Evolutionary conservation across 2,797 vertebrate species (phyloP).

Genomic region (Sparus aurata): DNA sequence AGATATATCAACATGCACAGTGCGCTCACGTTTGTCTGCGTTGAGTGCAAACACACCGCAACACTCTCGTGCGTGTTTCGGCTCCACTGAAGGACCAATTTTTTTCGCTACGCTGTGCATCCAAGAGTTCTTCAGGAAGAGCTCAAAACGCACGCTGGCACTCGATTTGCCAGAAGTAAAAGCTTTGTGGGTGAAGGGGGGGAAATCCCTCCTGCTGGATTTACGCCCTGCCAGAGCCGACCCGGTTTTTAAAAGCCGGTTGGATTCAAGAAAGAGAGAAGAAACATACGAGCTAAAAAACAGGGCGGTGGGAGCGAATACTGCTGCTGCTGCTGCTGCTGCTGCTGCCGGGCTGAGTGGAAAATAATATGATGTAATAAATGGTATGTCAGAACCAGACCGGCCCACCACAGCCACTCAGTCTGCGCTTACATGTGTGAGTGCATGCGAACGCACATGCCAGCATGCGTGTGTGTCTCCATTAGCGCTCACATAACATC

Average conservation of each 20-base stretch:
- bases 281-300: slow-evolving; percentile 55
- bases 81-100: slow-evolving; percentile 40
- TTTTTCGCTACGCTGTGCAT: slow-evolving; percentile 52
- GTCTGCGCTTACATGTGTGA: slow-evolving; percentile 30
- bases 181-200: slow-evolving; percentile 63
- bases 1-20: neutral
- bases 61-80: too few relatives aligned
- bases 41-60: neutral
- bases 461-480: slow-evolving; percentile 23
- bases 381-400: slow-evolving; percentile 68
- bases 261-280: slow-evolving; percentile 58
- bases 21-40: neutral
- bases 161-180: slow-evolving; percentile 60
- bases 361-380: slow-evolving; percentile 81
- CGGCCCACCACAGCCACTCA: slow-evolving; percentile 49
- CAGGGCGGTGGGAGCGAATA: slow-evolving; percentile 58
- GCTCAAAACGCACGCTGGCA: slow-evolving; percentile 52
- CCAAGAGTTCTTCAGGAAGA: slow-evolving; percentile 63
- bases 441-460: neutral
- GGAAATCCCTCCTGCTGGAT: slow-evolving; percentile 75
- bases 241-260: slow-evolving; percentile 64
- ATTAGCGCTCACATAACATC: slow-evolving; percentile 44
- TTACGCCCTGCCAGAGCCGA: slow-evolving; percentile 64
- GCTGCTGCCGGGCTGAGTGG: slow-evolving; percentile 71
- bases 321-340: slow-evolving; percentile 45